A percentile compares a stretch with the other conserved stretches of the same genome.
Conservation (phyloP, 2,797 vertebrate species). For the Sebastiscus tertius region DNA sequence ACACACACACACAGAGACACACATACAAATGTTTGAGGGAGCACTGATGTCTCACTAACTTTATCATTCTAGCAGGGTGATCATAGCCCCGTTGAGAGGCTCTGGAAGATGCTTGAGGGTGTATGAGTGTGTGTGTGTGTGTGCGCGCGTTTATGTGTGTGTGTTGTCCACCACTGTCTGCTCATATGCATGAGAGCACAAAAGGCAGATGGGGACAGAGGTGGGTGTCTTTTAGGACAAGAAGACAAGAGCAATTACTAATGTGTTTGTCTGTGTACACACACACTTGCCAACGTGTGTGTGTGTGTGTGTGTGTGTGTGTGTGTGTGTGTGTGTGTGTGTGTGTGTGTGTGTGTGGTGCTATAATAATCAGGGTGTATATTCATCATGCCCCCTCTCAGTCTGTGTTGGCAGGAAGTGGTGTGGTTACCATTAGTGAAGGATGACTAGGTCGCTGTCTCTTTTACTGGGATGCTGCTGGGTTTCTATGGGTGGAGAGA, state of each 20-base stretch:
- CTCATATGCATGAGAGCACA: conserved; percentile 63
- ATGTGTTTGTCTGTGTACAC: conserved; percentile 60
- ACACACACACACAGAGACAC: conserved; percentile 31
- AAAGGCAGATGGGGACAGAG: conserved; percentile 78
- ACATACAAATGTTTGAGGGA: conserved; percentile 70
- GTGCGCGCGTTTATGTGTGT: conserved; percentile 26
- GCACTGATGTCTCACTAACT: conserved; percentile 86
- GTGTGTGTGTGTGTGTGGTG: conserved; percentile 14
- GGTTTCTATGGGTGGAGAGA: conserved; percentile 26
- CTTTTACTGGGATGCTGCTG: conserved; percentile 57
- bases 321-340: conserved; percentile 28
- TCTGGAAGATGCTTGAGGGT: conserved; percentile 70
- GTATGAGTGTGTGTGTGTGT: conserved; percentile 43
- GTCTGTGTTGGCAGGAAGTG: conserved; percentile 82
- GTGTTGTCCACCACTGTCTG: conserved; percentile 69
- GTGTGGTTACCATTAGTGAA: conserved; percentile 85
- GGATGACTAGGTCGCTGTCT: conserved; percentile 80
- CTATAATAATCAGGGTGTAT: conserved; percentile 82
- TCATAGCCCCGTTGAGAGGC: conserved; percentile 79
- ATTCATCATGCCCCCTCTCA: conserved; percentile 82
- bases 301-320: conserved; percentile 13
- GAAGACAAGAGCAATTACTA: conserved; percentile 73
- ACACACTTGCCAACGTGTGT: conserved; percentile 17
- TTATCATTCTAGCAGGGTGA: conserved; percentile 86
- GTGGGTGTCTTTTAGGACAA: conserved; percentile 78